These are phyloP conservation scores for Leptopilina boulardi DNA, from an alignment of 1,140 invertebrate species.

Conservation along the genomic window DNA sequence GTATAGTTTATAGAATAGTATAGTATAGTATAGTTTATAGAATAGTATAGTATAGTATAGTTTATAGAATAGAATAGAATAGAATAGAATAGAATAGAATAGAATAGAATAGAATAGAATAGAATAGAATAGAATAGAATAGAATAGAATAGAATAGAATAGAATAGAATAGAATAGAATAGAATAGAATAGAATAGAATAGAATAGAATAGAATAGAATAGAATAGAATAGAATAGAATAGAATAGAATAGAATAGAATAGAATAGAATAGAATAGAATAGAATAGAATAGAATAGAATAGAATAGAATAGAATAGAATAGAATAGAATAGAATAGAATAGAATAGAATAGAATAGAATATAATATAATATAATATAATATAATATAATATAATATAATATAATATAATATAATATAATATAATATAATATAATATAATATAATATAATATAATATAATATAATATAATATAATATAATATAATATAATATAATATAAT, in stretches of 20 bases:
- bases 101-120: too few species aligned
- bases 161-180: not conserved
- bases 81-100: too few species aligned
- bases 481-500: too few species aligned
- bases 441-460: not conserved
- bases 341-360: constrained; percentile 20
- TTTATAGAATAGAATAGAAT: too few species aligned
- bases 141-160: too few species aligned
- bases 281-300: constrained; percentile 3
- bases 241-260: not conserved
- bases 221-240: not conserved
- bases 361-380: not conserved
- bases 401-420: not conserved
- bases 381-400: not conserved
- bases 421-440: not conserved
- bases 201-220: not conserved
- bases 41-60: too few species aligned
- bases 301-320: constrained; percentile 9
- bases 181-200: not conserved
- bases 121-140: too few species aligned
- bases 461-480: not conserved
- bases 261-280: not conserved
- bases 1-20: too few species aligned
- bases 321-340: not conserved
- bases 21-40: too few species aligned